Evolutionary conservation across 2,797 vertebrate species (phyloP).

Genomic region (Zenarchopterus dispar): DNA sequence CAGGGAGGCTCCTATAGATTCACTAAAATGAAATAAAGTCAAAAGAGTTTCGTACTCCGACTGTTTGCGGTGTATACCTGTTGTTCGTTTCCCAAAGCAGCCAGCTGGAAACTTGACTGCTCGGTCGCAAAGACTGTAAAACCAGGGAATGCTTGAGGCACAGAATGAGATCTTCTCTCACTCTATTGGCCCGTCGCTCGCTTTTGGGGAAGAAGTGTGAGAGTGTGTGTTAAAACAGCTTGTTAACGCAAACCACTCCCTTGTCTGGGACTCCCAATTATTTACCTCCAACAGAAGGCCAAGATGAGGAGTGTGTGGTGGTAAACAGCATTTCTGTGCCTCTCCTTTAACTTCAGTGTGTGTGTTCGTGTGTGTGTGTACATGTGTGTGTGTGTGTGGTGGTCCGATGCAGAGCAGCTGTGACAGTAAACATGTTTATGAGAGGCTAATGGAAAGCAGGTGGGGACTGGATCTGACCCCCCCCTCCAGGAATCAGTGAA

Average conservation of each 20-base stretch:
- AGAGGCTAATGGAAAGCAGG: conserved; percentile 92
- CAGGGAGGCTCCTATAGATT: no score
- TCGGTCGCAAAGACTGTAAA: conserved; percentile 32
- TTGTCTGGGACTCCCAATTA: conserved; percentile 62
- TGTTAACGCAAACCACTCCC: conserved; percentile 65
- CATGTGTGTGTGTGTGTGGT: conserved; percentile 7
- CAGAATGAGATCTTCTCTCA: conserved; percentile 26
- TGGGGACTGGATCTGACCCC: conserved; percentile 84
- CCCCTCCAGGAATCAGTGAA: conserved; percentile 66
- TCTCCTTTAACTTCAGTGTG: conserved; percentile 8
- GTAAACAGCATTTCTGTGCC: conserved; percentile 54
- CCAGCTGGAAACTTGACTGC: background rate
- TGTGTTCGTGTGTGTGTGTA: conserved; percentile 43
- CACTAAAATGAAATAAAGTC: background rate
- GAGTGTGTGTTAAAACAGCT: conserved; percentile 72
- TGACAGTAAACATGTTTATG: conserved; percentile 94
- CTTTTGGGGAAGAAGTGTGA: conserved; percentile 40
- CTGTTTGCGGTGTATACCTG: conserved; percentile 4
- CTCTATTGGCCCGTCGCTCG: conserved; percentile 22
- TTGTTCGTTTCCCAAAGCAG: conserved; percentile 5
- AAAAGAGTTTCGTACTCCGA: background rate
- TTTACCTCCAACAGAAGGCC: conserved; percentile 59
- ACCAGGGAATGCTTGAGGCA: conserved; percentile 41
- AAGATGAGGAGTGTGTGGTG: conserved; percentile 41
- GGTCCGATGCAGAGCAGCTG: conserved; percentile 91